These are phyloP conservation scores for Chrysolina haemoptera DNA, from an alignment of 2,888 invertebrate genomes.

Conservation along the genomic window DNA sequence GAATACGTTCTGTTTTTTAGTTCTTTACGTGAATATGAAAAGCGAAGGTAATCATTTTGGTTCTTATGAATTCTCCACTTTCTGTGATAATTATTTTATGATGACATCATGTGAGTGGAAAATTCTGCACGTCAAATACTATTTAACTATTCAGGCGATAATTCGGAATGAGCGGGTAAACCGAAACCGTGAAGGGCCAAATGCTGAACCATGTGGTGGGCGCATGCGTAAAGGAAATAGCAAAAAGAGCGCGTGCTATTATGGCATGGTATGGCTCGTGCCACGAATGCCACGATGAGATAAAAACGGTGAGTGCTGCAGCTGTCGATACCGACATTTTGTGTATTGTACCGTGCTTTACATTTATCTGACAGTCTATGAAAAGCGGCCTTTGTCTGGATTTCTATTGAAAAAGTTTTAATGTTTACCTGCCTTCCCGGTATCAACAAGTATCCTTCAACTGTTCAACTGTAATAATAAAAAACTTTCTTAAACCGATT, in stretches of 20 bases:
- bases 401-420: slow-evolving; percentile 48
- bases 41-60: no score
- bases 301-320: slow-evolving; percentile 49
- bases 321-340: slow-evolving; percentile 55
- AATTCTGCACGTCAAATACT: not conserved
- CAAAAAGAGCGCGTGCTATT: slow-evolving; percentile 54
- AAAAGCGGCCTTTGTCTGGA: slow-evolving; percentile 53
- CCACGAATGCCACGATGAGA: slow-evolving; percentile 52
- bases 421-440: slow-evolving; percentile 50
- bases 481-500: slow-evolving; percentile 41
- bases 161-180: slow-evolving; percentile 14
- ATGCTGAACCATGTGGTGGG: slow-evolving; percentile 24
- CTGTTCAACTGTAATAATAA: slow-evolving; percentile 43
- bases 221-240: slow-evolving; percentile 51
- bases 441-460: slow-evolving; percentile 51
- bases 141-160: slow-evolving; percentile 1
- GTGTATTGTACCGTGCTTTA: slow-evolving; percentile 53
- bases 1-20: no score
- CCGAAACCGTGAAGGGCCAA: slow-evolving; percentile 6
- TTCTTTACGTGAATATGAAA: no score
- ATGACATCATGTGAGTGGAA: not conserved
- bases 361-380: slow-evolving; percentile 54
- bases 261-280: slow-evolving; percentile 50
- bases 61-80: no score
- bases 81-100: no score